Evolutionary conservation across 2,113 vertebrate species (phyloP).

Genomic region (Conger conger): DNA sequence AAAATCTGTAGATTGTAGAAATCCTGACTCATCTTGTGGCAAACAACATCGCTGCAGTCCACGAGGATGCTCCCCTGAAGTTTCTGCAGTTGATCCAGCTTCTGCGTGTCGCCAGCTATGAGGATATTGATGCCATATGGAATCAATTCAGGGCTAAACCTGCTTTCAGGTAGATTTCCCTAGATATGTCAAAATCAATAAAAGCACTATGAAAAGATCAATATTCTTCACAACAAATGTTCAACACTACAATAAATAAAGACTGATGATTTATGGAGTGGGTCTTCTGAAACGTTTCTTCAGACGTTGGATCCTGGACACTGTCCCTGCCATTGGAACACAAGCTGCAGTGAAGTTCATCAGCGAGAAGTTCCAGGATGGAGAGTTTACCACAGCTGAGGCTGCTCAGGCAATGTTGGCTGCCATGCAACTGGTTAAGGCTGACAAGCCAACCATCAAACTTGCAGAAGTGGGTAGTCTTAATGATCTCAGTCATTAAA

Average conservation of each 20-base stretch:
- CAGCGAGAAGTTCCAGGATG: constrained; percentile 64
- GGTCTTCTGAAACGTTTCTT: constrained; percentile 10
- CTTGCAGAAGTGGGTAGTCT: constrained; percentile 59
- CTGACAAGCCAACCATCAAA: constrained; percentile 64
- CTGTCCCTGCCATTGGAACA: constrained; percentile 65
- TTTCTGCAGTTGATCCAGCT: constrained; percentile 74
- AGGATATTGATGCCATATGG: constrained; percentile 64
- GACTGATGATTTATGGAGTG: no score
- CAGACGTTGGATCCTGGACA: constrained; percentile 74
- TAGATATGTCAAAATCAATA: neutral
- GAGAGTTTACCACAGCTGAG: constrained; percentile 65
- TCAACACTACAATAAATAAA: neutral
- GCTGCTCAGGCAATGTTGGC: constrained; percentile 57
- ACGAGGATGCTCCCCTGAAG: constrained; percentile 68
- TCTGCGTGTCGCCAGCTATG: constrained; percentile 46
- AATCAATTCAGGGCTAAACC: constrained; percentile 46
- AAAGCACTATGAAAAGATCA: neutral
- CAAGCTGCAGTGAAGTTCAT: constrained; percentile 67
- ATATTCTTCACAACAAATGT: neutral
- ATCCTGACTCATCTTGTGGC: constrained; percentile 67
- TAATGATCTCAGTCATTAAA: neutral
- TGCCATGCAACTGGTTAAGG: constrained; percentile 65
- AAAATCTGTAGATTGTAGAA: constrained; percentile 61
- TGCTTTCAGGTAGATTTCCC: constrained; percentile 52
- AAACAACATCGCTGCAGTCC: constrained; percentile 63